Base-by-base conservation (phyloP, 2,113 vertebrate genomes). In the Salminus brasiliensis region DNA sequence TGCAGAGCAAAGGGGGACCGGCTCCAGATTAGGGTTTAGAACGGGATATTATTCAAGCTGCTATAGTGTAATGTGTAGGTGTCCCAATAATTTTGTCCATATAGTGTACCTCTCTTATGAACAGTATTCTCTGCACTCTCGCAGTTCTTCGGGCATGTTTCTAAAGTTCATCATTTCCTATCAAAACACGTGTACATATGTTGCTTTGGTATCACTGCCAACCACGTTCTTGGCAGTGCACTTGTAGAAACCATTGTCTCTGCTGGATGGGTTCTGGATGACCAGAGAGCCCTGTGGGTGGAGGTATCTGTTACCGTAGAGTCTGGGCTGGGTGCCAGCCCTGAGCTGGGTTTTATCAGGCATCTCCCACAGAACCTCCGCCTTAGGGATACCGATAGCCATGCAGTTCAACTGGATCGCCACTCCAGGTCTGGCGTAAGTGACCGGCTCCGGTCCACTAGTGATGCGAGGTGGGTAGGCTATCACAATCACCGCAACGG, bases 381-480 rank as follows among this genome's bases (percentile, higher is more conserved):
- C 94, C 43, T 90, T 93, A 16, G 97, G 97, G 41, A 96, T 92
- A 1, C 94, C 96, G 86, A 96, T 94, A 75, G 94, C 93, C 85
- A 92, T 84, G 84, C 97, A 99, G 67, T 89, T 92, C 39, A 99
- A 84, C 85, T 95, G 94, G 39, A 98, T 91, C 0, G 94, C 91
- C 45, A 93, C 91, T 5, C 97, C 97, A 0, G 92, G 90, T 3
- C 93, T 92, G 0, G 94, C 89, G 73, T 98, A 97, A 70, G 96
- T 94, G 71, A 96, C 92, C 0, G 95, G 93, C 0, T 94, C 83
- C 2, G 96, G 95, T 43, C 96, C 94, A 1, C 87, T 93, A 73
- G 95, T 97, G 85, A 99, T 97, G 1, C 95, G 92, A 0, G 97
- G 97, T 0, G 96, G 96, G 72, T 97, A 97, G 0, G 96, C 96